phyloP scores from a whole-genome alignment of 1,140 invertebrate species.

The Proales similis region DNA sequence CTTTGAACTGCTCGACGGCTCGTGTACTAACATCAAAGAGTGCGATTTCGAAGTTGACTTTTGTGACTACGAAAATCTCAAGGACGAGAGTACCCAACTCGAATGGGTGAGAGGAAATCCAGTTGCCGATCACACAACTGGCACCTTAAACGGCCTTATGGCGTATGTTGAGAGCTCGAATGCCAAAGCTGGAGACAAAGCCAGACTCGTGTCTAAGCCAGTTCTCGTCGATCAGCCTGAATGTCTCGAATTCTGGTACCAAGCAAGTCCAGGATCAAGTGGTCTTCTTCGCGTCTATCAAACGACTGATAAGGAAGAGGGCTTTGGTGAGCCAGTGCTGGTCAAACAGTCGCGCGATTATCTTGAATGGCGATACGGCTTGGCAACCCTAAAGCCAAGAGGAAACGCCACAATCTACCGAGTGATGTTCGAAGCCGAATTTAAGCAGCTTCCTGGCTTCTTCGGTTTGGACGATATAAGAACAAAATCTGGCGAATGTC shows the following conservation, averaged over 20 bases:
- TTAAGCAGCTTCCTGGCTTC: constrained; percentile 35
- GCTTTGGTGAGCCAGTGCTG: neutral
- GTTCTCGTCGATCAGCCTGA: neutral
- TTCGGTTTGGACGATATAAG: constrained; percentile 26
- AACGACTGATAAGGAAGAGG: neutral
- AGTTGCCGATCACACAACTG: neutral
- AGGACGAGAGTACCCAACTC: neutral
- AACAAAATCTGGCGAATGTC: constrained; percentile 4
- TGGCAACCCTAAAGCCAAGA: too few species aligned
- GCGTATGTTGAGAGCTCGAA: neutral
- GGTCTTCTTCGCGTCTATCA: neutral
- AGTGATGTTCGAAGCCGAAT: constrained; percentile 20
- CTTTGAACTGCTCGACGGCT: constrained; percentile 38
- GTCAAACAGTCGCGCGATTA: neutral
- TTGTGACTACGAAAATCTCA: constrained; percentile 42
- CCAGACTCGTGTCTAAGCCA: neutral
- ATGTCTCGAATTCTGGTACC: constrained; percentile 35
- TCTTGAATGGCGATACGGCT: constrained; percentile 10
- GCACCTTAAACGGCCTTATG: neutral
- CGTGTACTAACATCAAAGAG: constrained; percentile 40
- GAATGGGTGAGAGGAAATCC: constrained; percentile 2
- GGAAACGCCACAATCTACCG: constrained; percentile 2
- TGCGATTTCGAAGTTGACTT: constrained; percentile 45
- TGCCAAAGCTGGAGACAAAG: constrained; percentile 2
- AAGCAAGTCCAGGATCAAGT: neutral